Evolutionary conservation across 2,888 invertebrate genomes (phyloP).

Genomic region (Eristalis pertinax): DNA sequence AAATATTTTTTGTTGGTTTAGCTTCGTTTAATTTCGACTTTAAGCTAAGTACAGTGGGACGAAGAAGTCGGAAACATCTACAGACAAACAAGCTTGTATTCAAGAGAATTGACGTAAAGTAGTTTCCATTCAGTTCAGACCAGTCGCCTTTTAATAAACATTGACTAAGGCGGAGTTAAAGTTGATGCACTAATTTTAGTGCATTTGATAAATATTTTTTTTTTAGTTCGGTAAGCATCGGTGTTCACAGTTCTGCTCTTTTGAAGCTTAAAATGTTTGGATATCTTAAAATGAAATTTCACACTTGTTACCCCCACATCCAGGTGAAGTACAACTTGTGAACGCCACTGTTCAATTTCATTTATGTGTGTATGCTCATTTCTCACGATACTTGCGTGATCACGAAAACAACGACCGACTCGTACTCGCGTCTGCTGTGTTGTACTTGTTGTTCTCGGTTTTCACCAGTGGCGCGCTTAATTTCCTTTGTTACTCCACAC

Average conservation of each 20-base stretch:
- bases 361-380: constrained; percentile 55
- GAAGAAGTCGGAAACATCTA: background rate
- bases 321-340: background rate
- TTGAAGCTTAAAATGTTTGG: no score
- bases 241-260: no score
- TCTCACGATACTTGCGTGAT: constrained; percentile 69
- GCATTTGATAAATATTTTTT: no score
- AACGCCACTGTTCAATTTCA: constrained; percentile 47
- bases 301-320: background rate
- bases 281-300: background rate
- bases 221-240: no score
- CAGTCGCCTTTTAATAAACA: no score
- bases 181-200: no score
- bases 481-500: constrained; percentile 58
- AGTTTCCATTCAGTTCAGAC: no score
- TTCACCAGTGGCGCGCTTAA: constrained; percentile 48
- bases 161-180: no score
- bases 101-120: no score
- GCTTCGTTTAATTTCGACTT: background rate
- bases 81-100: no score
- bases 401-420: constrained; percentile 45
- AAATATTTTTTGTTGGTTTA: constrained; percentile 2
- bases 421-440: constrained; percentile 47
- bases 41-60: background rate
- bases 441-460: constrained; percentile 24